Percentiles rank a stretch among this genome's conserved stretches.
Conservation (phyloP, 1,140 invertebrate species). For the Aphis gossypii region DNA sequence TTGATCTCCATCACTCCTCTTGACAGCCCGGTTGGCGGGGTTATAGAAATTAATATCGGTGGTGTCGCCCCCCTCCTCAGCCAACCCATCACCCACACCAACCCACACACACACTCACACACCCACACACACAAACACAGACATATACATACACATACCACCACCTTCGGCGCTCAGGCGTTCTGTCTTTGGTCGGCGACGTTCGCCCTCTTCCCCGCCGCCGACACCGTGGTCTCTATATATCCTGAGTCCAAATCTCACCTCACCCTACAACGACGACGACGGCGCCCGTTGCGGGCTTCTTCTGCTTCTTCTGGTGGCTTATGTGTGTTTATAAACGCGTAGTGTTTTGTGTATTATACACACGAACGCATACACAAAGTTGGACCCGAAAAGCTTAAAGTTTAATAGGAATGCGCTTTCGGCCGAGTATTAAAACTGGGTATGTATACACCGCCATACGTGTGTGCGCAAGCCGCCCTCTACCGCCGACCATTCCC, state of each 20-base stretch:
- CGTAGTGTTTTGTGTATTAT: constrained; percentile 53
- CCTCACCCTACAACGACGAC: not conserved
- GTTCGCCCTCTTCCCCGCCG: not conserved
- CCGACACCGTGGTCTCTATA: not conserved
- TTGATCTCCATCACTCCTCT: constrained; percentile 53
- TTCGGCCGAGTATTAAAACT: constrained; percentile 54
- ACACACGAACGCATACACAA: constrained; percentile 54
- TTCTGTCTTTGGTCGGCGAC: constrained; percentile 17
- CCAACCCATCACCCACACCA: not conserved
- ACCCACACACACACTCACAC: not conserved
- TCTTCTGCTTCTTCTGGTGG: not conserved
- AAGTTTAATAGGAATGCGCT: constrained; percentile 51
- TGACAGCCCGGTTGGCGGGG: constrained; percentile 24
- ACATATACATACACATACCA: not conserved
- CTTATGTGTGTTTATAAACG: constrained; percentile 49
- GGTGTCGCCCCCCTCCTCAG: not conserved
- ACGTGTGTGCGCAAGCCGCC: not conserved
- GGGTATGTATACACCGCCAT: not conserved
- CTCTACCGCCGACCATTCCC: not conserved
- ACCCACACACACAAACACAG: not conserved
- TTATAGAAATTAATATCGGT: constrained; percentile 51
- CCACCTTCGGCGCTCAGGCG: not conserved
- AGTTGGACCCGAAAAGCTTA: constrained; percentile 51
- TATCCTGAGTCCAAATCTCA: not conserved
- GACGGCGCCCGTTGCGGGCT: not conserved